These are phyloP conservation scores for Lasioglossum villosulum DNA, from an alignment of 2,888 invertebrate genomes.

Conservation along the genomic window DNA sequence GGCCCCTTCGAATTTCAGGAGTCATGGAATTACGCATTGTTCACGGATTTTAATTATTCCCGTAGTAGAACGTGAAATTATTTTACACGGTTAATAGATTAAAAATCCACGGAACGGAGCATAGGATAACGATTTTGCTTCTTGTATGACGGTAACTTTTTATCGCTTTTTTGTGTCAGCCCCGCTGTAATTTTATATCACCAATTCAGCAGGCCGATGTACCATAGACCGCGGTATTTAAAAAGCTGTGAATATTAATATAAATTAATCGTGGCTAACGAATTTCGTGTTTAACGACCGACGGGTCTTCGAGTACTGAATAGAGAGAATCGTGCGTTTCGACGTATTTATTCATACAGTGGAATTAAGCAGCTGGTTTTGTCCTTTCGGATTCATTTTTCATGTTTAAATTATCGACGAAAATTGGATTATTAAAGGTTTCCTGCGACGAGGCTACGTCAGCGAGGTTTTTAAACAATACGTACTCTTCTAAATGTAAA, in stretches of 20 bases:
- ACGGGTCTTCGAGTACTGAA: not conserved
- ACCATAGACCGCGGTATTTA: not conserved
- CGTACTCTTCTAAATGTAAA: not conserved
- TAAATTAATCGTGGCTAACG: not conserved
- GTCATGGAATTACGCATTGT: not conserved
- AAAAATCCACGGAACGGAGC: not conserved
- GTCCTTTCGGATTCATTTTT: not conserved
- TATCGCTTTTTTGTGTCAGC: not conserved
- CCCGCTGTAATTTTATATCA: not conserved
- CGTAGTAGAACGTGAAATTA: not conserved
- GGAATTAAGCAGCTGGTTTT: not conserved
- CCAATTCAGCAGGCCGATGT: not conserved
- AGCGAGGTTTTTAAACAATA: conserved; percentile 1
- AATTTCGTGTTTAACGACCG: not conserved
- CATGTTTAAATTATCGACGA: not conserved
- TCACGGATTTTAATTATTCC: conserved; percentile 20
- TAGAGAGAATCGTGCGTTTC: not conserved
- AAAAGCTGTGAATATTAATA: not conserved
- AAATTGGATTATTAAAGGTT: not conserved
- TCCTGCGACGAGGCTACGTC: not conserved
- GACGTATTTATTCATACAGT: not conserved
- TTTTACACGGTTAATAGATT: conserved; percentile 17
- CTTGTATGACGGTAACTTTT: not conserved
- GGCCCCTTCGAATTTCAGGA: not conserved
- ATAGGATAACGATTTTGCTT: not conserved